Evolutionary conservation across 2,113 vertebrate species (phyloP).

Genomic region (Sander vitreus): DNA sequence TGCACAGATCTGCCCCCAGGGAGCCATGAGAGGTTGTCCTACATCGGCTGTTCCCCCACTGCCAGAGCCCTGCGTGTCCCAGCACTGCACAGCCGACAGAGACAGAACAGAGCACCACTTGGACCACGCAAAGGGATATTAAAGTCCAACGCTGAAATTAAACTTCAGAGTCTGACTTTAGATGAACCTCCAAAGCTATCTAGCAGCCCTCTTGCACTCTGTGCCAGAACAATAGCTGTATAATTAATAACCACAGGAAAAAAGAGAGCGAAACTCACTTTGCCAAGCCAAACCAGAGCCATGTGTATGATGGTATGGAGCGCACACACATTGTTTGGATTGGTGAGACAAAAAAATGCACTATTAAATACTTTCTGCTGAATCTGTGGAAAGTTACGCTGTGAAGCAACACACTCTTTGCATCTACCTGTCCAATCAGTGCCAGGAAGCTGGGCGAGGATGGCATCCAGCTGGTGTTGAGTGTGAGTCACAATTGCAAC

Average conservation of each 20-base stretch:
- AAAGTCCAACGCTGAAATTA: conserved; percentile 72
- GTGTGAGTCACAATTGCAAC: conserved; percentile 64
- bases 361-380: conserved; percentile 84
- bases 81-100: conserved; percentile 46
- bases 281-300: conserved; percentile 65
- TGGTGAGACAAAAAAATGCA: conserved; percentile 74
- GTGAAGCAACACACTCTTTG: conserved; percentile 56
- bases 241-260: conserved; percentile 72
- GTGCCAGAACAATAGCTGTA: conserved; percentile 78
- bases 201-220: conserved; percentile 58
- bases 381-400: conserved; percentile 80
- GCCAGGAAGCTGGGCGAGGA: conserved; percentile 43
- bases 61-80: conserved; percentile 62
- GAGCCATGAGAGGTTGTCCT: conserved; percentile 72
- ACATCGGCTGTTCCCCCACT: conserved; percentile 48
- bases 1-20: conserved; percentile 74
- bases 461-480: conserved; percentile 72
- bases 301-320: conserved; percentile 68
- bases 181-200: conserved; percentile 75
- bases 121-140: conserved; percentile 65
- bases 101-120: conserved; percentile 73
- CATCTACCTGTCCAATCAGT: conserved; percentile 78
- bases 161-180: conserved; percentile 71
- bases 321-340: conserved; percentile 74
- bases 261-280: conserved; percentile 57